phyloP scores from a whole-genome alignment of 2,888 invertebrate species.

The Zelleria hepariella region DNA sequence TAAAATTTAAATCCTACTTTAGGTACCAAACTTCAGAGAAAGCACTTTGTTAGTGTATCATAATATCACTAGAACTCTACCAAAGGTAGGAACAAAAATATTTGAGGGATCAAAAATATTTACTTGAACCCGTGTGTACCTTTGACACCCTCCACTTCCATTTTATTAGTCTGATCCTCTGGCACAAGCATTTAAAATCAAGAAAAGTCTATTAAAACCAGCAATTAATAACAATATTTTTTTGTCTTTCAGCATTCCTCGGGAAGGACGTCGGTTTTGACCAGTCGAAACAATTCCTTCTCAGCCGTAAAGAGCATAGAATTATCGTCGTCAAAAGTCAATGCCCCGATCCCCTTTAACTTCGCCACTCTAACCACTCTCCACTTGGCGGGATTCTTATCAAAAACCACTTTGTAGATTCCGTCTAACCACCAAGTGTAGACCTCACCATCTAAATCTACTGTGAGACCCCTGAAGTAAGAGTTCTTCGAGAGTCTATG shows the following conservation, averaged over 20 bases:
- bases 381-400: conserved; percentile 31
- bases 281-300: conserved; percentile 34
- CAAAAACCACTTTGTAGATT: conserved; percentile 42
- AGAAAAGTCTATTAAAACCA: too few species aligned
- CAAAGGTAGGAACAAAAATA: too few species aligned
- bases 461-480: conserved; percentile 46
- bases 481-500: conserved; percentile 41
- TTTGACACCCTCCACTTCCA: too few species aligned
- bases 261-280: conserved; percentile 5
- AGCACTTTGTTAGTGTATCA: too few species aligned
- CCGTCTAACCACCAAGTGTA: conserved; percentile 61
- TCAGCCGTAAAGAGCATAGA: conserved; percentile 44
- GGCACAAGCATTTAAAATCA: too few species aligned
- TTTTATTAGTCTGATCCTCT: too few species aligned
- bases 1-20: not conserved
- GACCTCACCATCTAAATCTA: conserved; percentile 42
- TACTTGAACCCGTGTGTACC: too few species aligned
- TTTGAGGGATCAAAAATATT: too few species aligned
- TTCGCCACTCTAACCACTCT: conserved; percentile 33
- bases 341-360: conserved; percentile 36
- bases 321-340: conserved; percentile 51
- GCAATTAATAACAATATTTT: too few species aligned
- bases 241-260: too few species aligned
- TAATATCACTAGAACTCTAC: too few species aligned
- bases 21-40: not conserved